phyloP scores from a whole-genome alignment of 2,113 vertebrate species.

The Coptodon bakossiorum region DNA sequence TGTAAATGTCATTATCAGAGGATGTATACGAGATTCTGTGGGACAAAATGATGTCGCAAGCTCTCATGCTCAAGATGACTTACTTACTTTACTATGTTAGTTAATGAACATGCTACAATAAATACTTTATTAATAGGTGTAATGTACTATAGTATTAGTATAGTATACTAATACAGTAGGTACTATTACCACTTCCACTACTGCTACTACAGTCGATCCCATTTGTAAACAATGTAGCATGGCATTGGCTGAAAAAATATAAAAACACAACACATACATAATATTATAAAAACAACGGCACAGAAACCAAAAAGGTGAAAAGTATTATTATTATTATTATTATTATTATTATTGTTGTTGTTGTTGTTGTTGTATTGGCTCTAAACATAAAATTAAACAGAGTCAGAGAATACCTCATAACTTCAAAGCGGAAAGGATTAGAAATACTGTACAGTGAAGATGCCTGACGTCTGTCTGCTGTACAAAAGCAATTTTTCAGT shows the following conservation, averaged over 20 bases:
- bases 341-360: not conserved
- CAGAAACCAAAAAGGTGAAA: not conserved
- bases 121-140: not conserved
- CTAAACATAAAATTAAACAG: not conserved
- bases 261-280: not conserved
- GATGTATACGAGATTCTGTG: not conserved
- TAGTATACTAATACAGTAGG: not conserved
- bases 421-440: not conserved
- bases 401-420: not conserved
- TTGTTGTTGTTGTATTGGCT: not conserved
- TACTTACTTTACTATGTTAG: not conserved
- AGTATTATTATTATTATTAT: not conserved
- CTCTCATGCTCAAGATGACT: not conserved
- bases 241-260: not conserved
- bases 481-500: constrained; percentile 18
- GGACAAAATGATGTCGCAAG: not conserved
- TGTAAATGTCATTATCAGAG: not conserved
- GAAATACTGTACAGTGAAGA: constrained; percentile 4
- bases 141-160: not conserved
- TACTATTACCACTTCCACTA: not conserved
- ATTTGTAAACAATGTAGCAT: not conserved
- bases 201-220: not conserved
- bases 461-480: not conserved
- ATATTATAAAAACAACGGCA: not conserved
- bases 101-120: not conserved